Percentiles rank a stretch among this genome's conserved stretches.
Evolutionary conservation across 2,113 vertebrate genomes (phyloP).

Genomic region (Columbina picui): DNA sequence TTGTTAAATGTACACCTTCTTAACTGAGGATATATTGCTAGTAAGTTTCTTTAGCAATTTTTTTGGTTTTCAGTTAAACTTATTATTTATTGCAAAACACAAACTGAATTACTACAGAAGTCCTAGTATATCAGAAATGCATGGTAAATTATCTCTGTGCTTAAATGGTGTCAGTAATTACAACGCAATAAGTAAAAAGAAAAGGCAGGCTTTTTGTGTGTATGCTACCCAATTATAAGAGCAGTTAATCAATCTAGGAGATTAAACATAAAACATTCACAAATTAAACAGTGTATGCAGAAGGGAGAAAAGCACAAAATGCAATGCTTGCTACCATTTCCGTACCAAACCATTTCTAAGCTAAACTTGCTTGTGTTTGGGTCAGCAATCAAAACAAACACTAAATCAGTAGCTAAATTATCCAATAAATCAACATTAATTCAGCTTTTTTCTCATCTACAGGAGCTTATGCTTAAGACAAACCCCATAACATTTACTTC

Average conservation of each 20-base stretch:
- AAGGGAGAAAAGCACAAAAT: not conserved
- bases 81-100: not conserved
- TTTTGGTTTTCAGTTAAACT: not conserved
- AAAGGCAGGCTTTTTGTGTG: not conserved
- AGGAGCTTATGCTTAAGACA: not conserved
- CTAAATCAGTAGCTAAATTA: not conserved
- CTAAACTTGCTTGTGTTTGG: not conserved
- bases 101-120: not conserved
- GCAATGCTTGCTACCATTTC: not conserved
- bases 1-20: not conserved
- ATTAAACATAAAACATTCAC: not conserved
- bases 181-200: not conserved
- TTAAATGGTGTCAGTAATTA: not conserved
- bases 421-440: not conserved
- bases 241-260: not conserved
- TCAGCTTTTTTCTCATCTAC: not conserved
- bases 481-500: not conserved
- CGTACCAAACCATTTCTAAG: not conserved
- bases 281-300: not conserved
- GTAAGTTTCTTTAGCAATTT: not conserved
- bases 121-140: not conserved
- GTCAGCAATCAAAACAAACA: constrained; percentile 6
- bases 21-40: not conserved
- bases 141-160: not conserved
- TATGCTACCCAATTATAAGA: not conserved